A percentile compares a stretch with the other conserved stretches of the same genome.
These are phyloP conservation scores for Deroplatys truncata DNA, from an alignment of 2,888 invertebrate genomes.

Conservation along the genomic window DNA sequence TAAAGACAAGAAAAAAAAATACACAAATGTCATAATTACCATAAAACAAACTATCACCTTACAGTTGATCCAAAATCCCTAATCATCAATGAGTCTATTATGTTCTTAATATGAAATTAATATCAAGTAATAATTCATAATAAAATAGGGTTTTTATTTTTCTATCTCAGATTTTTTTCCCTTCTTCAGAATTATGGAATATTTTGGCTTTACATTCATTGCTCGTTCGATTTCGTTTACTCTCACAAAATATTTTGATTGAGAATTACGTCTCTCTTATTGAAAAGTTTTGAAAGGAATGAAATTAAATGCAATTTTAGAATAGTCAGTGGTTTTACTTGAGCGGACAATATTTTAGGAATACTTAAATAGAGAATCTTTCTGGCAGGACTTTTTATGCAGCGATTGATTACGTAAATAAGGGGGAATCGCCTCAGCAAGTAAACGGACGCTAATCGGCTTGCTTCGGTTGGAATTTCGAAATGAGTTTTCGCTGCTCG, in stretches of 20 bases:
- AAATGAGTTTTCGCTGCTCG: slow-evolving; percentile 21
- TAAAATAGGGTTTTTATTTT: too few species aligned
- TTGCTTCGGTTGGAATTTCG: slow-evolving; percentile 23
- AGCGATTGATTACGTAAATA: slow-evolving; percentile 8
- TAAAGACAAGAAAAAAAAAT: too few species aligned
- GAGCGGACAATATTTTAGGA: background rate
- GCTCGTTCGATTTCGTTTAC: background rate
- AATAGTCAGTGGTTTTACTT: background rate
- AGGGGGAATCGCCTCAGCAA: background rate
- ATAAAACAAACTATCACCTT: too few species aligned
- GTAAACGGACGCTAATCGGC: slow-evolving; percentile 20
- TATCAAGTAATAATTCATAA: too few species aligned
- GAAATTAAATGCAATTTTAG: background rate
- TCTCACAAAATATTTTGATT: background rate
- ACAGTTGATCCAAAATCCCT: too few species aligned
- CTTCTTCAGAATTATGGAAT: too few species aligned
- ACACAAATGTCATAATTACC: too few species aligned
- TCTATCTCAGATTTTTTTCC: too few species aligned
- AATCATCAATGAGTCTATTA: too few species aligned
- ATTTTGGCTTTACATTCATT: too few species aligned
- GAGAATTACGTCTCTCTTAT: background rate
- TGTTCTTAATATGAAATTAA: too few species aligned
- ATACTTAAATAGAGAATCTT: background rate
- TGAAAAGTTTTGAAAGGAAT: background rate
- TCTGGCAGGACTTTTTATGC: background rate